A percentile compares a stretch with the other conserved stretches of the same genome.
Conservation (phyloP, 2,113 vertebrate genomes). For the Periophthalmodon schlosseri region DNA sequence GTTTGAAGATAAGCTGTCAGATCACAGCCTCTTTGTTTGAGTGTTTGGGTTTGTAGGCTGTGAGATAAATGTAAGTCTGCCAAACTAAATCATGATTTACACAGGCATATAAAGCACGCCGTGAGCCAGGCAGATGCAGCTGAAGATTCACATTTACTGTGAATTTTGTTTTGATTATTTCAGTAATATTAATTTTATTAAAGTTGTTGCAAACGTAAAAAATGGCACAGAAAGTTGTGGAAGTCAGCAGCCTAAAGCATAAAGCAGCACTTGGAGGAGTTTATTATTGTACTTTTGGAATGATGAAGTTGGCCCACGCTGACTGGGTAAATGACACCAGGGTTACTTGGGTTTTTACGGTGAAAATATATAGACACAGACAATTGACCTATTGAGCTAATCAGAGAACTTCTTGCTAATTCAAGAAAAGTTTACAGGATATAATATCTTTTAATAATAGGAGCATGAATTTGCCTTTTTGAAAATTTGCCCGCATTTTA, state of each 20-base stretch:
- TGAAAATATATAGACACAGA: conserved; percentile 29
- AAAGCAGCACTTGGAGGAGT: conserved; percentile 23
- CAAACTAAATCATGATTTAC: conserved; percentile 44
- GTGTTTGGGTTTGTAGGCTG: conserved; percentile 13
- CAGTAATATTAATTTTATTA: too few relatives aligned
- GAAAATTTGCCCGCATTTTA: too few relatives aligned
- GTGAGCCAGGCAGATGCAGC: background rate
- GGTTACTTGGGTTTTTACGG: conserved; percentile 45
- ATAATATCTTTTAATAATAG: background rate
- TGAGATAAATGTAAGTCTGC: conserved; percentile 48
- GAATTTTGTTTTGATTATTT: too few relatives aligned
- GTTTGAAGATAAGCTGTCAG: conserved; percentile 48
- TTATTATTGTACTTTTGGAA: conserved; percentile 35
- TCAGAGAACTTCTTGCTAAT: too few relatives aligned
- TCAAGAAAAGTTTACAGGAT: background rate
- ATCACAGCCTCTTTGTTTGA: conserved; percentile 22
- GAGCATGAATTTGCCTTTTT: too few relatives aligned
- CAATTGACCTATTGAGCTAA: background rate
- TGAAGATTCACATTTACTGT: conserved; percentile 47
- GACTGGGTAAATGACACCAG: conserved; percentile 48
- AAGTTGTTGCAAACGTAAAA: background rate
- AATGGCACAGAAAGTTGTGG: conserved; percentile 37
- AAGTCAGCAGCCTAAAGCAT: conserved; percentile 32
- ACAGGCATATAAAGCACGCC: too few relatives aligned
- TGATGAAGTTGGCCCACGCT: conserved; percentile 21